Evolutionary conservation across 2,888 invertebrate genomes (phyloP).

Genomic region (Lepidocyrtinus sp.): DNA sequence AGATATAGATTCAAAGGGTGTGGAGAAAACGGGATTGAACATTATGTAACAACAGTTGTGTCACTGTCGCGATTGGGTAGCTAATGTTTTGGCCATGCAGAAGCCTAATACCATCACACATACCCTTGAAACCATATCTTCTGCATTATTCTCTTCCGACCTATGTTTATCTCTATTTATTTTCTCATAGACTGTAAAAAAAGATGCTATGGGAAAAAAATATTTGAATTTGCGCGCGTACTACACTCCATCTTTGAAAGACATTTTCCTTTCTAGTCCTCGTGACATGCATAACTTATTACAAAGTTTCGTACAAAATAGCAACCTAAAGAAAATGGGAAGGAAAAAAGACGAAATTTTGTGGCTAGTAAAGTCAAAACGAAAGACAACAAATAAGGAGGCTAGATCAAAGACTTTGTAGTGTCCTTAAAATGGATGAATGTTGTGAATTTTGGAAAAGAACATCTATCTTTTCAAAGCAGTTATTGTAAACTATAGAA

Average conservation of each 20-base stretch:
- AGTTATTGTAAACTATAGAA: neutral
- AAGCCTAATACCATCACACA: too few relatives aligned
- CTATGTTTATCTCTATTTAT: too few relatives aligned
- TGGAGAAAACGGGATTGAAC: too few relatives aligned
- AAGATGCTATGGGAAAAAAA: too few relatives aligned
- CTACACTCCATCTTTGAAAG: neutral
- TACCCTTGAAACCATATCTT: too few relatives aligned
- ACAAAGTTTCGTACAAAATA: neutral
- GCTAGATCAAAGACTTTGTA: neutral
- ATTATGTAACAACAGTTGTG: too few relatives aligned
- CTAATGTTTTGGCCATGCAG: too few relatives aligned
- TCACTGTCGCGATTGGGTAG: too few relatives aligned
- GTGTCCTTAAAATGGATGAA: neutral
- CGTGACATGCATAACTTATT: neutral
- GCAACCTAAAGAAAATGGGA: neutral
- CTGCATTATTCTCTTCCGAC: too few relatives aligned
- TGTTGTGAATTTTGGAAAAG: neutral
- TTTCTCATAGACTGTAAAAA: too few relatives aligned
- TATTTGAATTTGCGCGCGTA: neutral
- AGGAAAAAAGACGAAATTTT: neutral
- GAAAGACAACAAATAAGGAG: neutral
- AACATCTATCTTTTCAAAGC: neutral
- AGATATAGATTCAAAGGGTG: too few relatives aligned
- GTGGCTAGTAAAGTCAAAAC: neutral
- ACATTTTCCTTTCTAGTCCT: neutral